Percentiles rank a stretch among this genome's conserved stretches.
Evolutionary conservation across 2,797 vertebrate species (phyloP).

Genomic region (Rhinoraja longicauda): DNA sequence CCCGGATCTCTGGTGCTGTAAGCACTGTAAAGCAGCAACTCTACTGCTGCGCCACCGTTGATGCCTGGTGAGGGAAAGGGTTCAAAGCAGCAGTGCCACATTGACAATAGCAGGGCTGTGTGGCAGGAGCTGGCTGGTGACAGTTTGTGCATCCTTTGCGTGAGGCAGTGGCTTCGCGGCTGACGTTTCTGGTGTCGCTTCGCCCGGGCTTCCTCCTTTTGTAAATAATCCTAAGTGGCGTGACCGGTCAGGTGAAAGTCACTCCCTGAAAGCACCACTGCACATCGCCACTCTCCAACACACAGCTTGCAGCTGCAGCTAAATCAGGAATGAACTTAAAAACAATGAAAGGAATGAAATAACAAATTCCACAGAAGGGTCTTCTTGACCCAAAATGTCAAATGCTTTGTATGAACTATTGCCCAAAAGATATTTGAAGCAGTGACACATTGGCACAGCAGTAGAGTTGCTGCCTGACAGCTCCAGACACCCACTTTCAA

Average conservation of each 20-base stretch:
- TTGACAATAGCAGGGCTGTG: not conserved
- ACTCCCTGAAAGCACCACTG: not conserved
- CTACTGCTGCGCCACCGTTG: no score
- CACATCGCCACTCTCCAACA: not conserved
- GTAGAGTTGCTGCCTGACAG: no score
- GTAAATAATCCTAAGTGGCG: not conserved
- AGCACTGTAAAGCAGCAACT: no score
- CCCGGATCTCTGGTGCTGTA: no score
- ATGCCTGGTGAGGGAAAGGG: not conserved
- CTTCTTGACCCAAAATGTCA: no score
- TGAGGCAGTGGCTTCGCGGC: not conserved
- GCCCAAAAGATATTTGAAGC: no score
- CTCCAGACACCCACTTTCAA: no score
- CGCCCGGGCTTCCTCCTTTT: not conserved
- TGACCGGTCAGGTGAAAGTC: conserved; percentile 28
- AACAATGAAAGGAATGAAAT: not conserved
- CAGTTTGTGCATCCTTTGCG: not conserved
- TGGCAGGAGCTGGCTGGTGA: not conserved
- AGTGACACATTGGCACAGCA: no score
- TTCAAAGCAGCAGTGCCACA: not conserved
- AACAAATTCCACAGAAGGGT: no score
- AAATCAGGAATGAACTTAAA: not conserved
- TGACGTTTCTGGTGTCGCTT: not conserved
- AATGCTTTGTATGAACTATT: no score
- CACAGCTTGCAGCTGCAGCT: not conserved